Evolutionary conservation across 2,888 invertebrate species (phyloP).

Genomic region (Bugulina stolonifera): DNA sequence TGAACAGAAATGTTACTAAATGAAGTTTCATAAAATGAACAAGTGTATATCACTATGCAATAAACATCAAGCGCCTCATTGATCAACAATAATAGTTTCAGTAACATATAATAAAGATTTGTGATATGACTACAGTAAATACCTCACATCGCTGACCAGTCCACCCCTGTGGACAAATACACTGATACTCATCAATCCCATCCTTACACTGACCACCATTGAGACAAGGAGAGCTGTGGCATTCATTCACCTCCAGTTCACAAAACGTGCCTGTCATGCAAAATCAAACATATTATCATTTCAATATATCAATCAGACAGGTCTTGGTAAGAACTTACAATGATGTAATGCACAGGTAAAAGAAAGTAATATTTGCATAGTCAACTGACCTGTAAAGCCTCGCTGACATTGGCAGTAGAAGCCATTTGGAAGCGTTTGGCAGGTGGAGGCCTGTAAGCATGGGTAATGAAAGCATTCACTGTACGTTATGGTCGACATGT

Average conservation of each 20-base stretch:
- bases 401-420: constrained; percentile 56
- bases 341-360: no score
- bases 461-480: constrained; percentile 57
- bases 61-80: no score
- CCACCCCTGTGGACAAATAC: constrained; percentile 13
- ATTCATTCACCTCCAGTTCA: constrained; percentile 38
- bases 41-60: no score
- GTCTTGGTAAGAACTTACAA: no score
- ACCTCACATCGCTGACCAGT: constrained; percentile 3
- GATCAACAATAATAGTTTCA: no score
- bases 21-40: no score
- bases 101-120: no score
- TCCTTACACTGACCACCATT: constrained; percentile 41
- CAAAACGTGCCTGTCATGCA: constrained; percentile 51
- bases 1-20: constrained; percentile 26
- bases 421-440: constrained; percentile 41
- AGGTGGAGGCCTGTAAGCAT: constrained; percentile 55
- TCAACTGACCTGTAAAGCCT: constrained; percentile 46
- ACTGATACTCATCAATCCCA: constrained; percentile 34
- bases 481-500: constrained; percentile 2
- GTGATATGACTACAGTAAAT: no score
- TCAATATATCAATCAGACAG: no score
- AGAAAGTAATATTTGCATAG: no score
- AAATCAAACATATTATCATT: no score
- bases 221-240: constrained; percentile 34